A percentile compares a stretch with the other conserved stretches of the same genome.
These are phyloP conservation scores for Dermolepida albohirtum DNA, from an alignment of 2,888 invertebrate genomes.

Conservation along the genomic window DNA sequence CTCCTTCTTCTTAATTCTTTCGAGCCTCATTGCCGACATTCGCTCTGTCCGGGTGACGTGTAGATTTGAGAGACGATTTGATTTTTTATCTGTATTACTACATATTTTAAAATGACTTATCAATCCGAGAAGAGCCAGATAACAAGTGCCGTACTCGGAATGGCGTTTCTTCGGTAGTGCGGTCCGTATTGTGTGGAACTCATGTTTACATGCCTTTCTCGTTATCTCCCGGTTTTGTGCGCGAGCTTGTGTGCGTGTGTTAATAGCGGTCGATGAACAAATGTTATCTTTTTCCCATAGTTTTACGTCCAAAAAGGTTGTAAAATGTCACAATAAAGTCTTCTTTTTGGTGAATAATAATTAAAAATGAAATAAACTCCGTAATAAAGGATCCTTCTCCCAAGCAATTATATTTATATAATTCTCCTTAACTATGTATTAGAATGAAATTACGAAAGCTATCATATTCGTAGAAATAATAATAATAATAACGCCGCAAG, in stretches of 20 bases:
- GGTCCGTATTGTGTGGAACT: conserved; percentile 35
- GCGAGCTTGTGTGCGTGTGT: conserved; percentile 20
- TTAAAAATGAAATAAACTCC: too few species aligned
- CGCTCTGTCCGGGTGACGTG: conserved; percentile 7
- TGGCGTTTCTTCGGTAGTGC: conserved; percentile 27
- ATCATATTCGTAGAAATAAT: too few species aligned
- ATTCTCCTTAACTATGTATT: too few species aligned
- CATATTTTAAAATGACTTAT: conserved; percentile 33
- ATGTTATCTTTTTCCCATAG: conserved; percentile 36
- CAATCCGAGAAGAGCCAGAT: conserved; percentile 25
- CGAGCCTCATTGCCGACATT: neutral
- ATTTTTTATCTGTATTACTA: conserved; percentile 31
- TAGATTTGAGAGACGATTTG: conserved; percentile 24
- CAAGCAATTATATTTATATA: too few species aligned
- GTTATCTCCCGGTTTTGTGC: conserved; percentile 22
- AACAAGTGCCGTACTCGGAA: conserved; percentile 7
- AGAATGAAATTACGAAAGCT: too few species aligned
- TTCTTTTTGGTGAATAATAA: neutral
- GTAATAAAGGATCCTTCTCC: too few species aligned
- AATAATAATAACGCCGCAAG: too few species aligned
- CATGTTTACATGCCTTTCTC: conserved; percentile 35
- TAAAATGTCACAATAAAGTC: conserved; percentile 33
- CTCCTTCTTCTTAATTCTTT: conserved; percentile 8
- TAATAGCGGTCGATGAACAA: conserved; percentile 33
- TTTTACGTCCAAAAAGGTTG: conserved; percentile 34